Evolutionary conservation across 2,797 vertebrate genomes (phyloP).

Genomic region (Gallirallus australis): DNA sequence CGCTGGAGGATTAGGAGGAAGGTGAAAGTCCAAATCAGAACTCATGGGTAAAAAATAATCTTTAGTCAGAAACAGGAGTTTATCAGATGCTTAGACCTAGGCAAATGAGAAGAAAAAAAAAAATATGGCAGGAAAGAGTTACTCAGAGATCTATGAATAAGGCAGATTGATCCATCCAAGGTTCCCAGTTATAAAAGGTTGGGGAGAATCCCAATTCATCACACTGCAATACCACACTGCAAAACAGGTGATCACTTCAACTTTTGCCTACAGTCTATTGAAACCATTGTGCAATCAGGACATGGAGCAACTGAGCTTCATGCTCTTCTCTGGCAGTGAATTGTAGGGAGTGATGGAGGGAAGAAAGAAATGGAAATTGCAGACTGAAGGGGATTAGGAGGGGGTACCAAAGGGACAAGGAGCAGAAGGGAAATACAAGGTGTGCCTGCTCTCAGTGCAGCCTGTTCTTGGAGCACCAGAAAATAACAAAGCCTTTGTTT

Average conservation of each 20-base stretch:
- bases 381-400: neutral
- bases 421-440: neutral
- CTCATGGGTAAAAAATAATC: neutral
- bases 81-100: neutral
- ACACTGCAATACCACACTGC: neutral
- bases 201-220: neutral
- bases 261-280: neutral
- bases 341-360: neutral
- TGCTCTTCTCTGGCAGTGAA: rapidly evolving
- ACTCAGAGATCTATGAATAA: neutral
- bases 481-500: slow-evolving; percentile 14
- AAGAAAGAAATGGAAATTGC: neutral
- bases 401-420: neutral
- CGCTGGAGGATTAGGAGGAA: neutral
- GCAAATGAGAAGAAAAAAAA: neutral
- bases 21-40: neutral
- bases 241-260: neutral
- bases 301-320: neutral
- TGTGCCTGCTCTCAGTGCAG: neutral
- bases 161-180: neutral
- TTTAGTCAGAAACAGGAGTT: neutral
- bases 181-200: neutral
- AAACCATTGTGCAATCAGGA: neutral
- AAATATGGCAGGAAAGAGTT: neutral
- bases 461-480: neutral